Percentiles rank a stretch among this genome's conserved stretches.
Evolutionary conservation across 2,888 invertebrate genomes (phyloP).

Genomic region (Tromatobia lineatoria): DNA sequence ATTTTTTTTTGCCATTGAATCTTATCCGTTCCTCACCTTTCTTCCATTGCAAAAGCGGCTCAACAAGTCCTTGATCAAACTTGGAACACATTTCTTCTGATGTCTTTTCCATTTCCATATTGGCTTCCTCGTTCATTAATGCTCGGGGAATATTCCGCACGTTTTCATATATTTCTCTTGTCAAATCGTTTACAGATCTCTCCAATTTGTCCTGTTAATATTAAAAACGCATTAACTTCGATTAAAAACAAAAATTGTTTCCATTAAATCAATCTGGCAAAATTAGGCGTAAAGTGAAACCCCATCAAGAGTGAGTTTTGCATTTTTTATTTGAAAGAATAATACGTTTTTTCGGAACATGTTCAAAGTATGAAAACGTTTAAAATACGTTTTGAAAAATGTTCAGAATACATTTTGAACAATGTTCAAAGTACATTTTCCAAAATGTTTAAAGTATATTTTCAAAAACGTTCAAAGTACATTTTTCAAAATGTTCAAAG

Average conservation of each 20-base stretch:
- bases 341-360: no score
- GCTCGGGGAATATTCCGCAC: constrained; percentile 30
- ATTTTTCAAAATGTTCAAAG: no score
- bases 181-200: constrained; percentile 17
- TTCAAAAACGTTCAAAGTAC: no score
- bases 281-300: no score
- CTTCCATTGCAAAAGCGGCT: constrained; percentile 36
- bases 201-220: constrained; percentile 5
- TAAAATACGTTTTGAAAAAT: no score
- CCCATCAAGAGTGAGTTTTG: neutral
- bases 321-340: no score
- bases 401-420: no score
- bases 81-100: constrained; percentile 34
- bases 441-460: no score
- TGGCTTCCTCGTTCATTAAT: constrained; percentile 26
- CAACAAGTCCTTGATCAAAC: constrained; percentile 18
- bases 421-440: no score
- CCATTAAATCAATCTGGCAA: no score
- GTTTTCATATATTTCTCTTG: constrained; percentile 31
- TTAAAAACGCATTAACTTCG: constrained; percentile 5
- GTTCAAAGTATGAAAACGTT: no score
- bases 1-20: neutral
- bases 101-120: constrained; percentile 22
- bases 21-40: constrained; percentile 39
- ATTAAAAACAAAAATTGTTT: no score